Base-by-base conservation (phyloP, 2,113 vertebrate genomes). In the Microtus pennsylvanicus region DNA sequence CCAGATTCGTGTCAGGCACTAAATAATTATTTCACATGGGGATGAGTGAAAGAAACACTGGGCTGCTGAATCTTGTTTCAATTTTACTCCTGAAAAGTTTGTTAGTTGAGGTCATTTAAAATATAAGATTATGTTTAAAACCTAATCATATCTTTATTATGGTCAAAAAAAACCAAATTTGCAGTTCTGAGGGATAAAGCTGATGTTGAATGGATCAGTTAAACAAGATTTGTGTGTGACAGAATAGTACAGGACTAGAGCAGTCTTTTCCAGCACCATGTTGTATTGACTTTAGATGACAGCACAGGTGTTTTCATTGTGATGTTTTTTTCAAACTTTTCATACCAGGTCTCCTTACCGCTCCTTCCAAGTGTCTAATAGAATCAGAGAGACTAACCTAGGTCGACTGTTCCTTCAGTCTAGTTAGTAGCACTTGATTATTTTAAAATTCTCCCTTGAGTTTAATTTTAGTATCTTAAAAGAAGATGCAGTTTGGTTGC, bases 401-500 rank as follows among this genome's bases (percentile, higher is more conserved):
- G 72, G 35, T 8, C 0, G 88, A 94, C 14, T 13, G 77, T 87
- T 93, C 90, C 65, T 89, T 90, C 22, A 93, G 83, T 90, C 45
- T 42, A 86, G 22, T 38, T 28, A 72, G 14, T 55, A 14, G 9
- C 67, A 47, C 14, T 92, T 95, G 74, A 74, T 78, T 89, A 7
- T 91, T 90, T 95, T 67, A 76, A 52, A 63, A 17, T 94, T 86
- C 82, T 45, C 61, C 55, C 70, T 83, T 65, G 74, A 92, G 42
- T 90, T 97, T 93, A 86, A 93, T 95, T 97, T 97, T 97, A 97
- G 65, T 90, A 92, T 92, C 83, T 88, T 86, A 70, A 93, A 87
- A 88, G 69, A 95, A 52, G 35, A 92, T 88, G 61, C 52, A 82
- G 67, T 77, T 93, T 93, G 55, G 72, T 89, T 86, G 72, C 50